phyloP scores from a whole-genome alignment of 2,888 invertebrate genomes.

The Teleogryllus oceanicus region DNA sequence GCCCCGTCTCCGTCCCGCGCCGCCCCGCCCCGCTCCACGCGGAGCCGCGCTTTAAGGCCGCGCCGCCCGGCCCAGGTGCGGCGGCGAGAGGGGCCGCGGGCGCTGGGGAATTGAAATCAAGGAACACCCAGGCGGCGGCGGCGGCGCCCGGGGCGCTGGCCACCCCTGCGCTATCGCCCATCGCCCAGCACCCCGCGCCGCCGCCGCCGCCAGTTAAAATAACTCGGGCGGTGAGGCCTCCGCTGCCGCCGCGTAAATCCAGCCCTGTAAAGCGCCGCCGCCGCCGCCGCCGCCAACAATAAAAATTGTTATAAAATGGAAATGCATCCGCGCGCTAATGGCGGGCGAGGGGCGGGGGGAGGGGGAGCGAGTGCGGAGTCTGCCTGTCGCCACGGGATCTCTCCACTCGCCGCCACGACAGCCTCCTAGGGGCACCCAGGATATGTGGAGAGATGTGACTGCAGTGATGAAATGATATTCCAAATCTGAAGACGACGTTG shows the following conservation, averaged over 20 bases:
- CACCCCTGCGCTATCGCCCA: not conserved
- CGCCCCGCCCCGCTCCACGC: too few species aligned
- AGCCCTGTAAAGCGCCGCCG: not conserved
- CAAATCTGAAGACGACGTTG: too few species aligned
- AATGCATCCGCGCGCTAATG: not conserved
- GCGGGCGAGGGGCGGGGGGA: not conserved
- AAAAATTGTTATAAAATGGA: conserved; percentile 18
- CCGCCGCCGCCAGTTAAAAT: not conserved
- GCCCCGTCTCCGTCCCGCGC: too few species aligned
- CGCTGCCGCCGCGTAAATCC: conserved; percentile 6
- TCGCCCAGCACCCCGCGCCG: not conserved
- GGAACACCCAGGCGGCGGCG: not conserved
- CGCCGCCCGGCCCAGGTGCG: too few species aligned
- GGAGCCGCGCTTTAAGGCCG: too few species aligned
- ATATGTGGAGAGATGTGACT: too few species aligned
- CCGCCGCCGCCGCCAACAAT: conserved; percentile 4
- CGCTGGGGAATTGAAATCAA: not conserved
- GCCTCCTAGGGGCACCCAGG: too few species aligned
- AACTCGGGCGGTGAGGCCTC: not conserved
- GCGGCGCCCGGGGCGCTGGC: not conserved
- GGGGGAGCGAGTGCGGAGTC: not conserved
- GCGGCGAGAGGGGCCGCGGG: not conserved
- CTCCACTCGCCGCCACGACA: too few species aligned
- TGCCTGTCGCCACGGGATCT: not conserved
- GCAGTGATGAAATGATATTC: too few species aligned